Evolutionary conservation across 2,797 vertebrate genomes (phyloP), one percentile per base, ranked within the genome.

Genomic region (Notolepis coatsorum): DNA sequence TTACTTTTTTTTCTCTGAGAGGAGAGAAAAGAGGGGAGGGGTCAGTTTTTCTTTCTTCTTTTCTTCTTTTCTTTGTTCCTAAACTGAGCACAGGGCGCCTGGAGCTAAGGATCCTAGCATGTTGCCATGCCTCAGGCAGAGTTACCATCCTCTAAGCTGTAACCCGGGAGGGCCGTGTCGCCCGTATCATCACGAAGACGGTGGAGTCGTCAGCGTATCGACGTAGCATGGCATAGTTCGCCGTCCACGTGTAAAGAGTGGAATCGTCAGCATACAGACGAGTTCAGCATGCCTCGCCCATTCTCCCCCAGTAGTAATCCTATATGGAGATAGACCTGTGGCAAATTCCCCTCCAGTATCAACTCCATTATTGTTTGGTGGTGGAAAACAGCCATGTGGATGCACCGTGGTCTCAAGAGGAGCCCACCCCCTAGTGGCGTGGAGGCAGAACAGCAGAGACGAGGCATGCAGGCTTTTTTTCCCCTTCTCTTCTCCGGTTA

Each of bases 51-150:
- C n/a, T 4, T 25, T 20, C 27, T 48, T 1, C 4, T 25, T 2
- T 38, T 13, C 17, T 50, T 66, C 62, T 52, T 51, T 51, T 33
- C 61, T 35, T 74, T 65, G 39, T 61, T 52, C 20, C 24, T 55
- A 60, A 68, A 80, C 72, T 80, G 83, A 85, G 88, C 77, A 68
- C 77, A 81, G 71, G n/a, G 76, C 85, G 83, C 75, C 71, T 80
- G 81, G 85, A 88, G 77, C 76, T 65, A 75, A 73, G 74, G 84
- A 86, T 80, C 61, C 77, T 61, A 67, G 75, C 86, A 81, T 77
- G 83, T 59, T 72, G 65, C 79, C 79, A 42, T 65, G 85, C 87
- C 70, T 85, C 68, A 71, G 83, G 80, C 83, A 87, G 86, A 81
- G 52, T 66, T 27, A 27, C 56, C 28, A 42, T 52, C 64, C 78